A percentile compares a stretch with the other conserved stretches of the same genome.
Evolutionary conservation across 2,797 vertebrate genomes (phyloP).

Genomic region (Staurois parvus): DNA sequence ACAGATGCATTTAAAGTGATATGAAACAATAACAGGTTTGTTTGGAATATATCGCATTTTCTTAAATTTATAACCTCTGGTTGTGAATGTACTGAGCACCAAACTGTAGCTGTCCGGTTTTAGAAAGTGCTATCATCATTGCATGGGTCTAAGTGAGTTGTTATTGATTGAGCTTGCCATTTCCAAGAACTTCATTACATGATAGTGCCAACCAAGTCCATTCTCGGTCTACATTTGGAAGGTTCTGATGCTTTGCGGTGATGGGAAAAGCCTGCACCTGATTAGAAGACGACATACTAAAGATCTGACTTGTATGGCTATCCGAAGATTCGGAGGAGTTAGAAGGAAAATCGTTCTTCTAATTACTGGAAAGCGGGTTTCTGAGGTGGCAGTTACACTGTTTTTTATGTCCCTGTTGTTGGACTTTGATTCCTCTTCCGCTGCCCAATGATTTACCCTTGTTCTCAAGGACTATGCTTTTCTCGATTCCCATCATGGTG

Average conservation of each 20-base stretch:
- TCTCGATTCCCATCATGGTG: not conserved
- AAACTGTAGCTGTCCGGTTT: slow-evolving; percentile 11
- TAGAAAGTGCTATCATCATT: slow-evolving; percentile 47
- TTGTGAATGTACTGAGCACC: slow-evolving; percentile 42
- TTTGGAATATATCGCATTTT: slow-evolving; percentile 33
- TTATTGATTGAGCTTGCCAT: not conserved
- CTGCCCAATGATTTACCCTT: slow-evolving; percentile 39
- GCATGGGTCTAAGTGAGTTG: slow-evolving; percentile 3
- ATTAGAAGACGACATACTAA: slow-evolving; percentile 6
- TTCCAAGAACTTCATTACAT: not conserved
- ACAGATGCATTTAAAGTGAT: slow-evolving; percentile 16
- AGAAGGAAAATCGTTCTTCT: not conserved
- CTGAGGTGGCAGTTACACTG: not conserved
- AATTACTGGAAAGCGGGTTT: slow-evolving; percentile 7
- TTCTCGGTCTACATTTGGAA: not conserved
- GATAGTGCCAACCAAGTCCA: not conserved
- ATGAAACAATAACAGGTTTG: not conserved
- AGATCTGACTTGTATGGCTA: slow-evolving; percentile 18
- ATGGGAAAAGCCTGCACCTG: not conserved
- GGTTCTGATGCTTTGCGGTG: not conserved
- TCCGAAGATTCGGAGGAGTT: not conserved
- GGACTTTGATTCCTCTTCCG: slow-evolving; percentile 67
- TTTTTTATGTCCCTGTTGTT: not conserved
- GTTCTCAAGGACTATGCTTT: not conserved
- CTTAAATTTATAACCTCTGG: slow-evolving; percentile 8